Evolutionary conservation across 2,113 vertebrate genomes (phyloP).

Genomic region (Rhinopomastus cyanomelas): DNA sequence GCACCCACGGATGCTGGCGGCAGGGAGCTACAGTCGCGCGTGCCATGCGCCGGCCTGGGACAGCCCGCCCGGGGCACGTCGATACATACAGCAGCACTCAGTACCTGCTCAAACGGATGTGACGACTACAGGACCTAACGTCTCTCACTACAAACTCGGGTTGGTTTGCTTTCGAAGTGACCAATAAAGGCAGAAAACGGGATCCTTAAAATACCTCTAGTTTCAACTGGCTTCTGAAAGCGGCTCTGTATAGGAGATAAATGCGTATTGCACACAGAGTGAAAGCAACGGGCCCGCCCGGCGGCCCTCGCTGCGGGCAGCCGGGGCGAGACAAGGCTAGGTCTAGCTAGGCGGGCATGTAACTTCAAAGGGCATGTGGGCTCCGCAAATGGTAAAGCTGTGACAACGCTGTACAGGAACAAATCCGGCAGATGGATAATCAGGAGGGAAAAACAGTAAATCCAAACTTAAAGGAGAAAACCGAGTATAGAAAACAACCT

Average conservation of each 20-base stretch:
- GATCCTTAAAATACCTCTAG: conserved; percentile 80
- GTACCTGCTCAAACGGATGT: conserved; percentile 99
- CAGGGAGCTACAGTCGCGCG: conserved; percentile 86
- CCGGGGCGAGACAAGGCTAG: conserved; percentile 72
- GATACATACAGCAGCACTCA: conserved; percentile 93
- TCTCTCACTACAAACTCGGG: conserved; percentile 84
- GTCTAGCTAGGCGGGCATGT: conserved; percentile 67
- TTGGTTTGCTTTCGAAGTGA: conserved; percentile 76
- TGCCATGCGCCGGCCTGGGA: conserved; percentile 90
- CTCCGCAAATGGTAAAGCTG: conserved; percentile 74
- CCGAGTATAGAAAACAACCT: conserved; percentile 71
- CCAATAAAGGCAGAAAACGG: conserved; percentile 80
- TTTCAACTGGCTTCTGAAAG: conserved; percentile 89
- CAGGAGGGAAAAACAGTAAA: conserved; percentile 76
- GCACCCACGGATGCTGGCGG: conserved; percentile 89
- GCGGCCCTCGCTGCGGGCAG: conserved; percentile 82
- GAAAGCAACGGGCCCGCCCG: conserved; percentile 92
- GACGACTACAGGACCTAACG: conserved; percentile 86
- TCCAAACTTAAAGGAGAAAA: conserved; percentile 77
- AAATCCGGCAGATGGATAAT: conserved; percentile 79
- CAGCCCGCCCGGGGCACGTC: conserved; percentile 88
- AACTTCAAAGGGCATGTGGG: conserved; percentile 66
- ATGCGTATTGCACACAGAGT: conserved; percentile 98
- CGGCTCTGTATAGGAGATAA: conserved; percentile 84
- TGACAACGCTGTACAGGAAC: conserved; percentile 74